Evolutionary conservation across 2,888 invertebrate species (phyloP), one percentile per base, ranked within the genome.

Genomic region (Aphidius colemani): DNA sequence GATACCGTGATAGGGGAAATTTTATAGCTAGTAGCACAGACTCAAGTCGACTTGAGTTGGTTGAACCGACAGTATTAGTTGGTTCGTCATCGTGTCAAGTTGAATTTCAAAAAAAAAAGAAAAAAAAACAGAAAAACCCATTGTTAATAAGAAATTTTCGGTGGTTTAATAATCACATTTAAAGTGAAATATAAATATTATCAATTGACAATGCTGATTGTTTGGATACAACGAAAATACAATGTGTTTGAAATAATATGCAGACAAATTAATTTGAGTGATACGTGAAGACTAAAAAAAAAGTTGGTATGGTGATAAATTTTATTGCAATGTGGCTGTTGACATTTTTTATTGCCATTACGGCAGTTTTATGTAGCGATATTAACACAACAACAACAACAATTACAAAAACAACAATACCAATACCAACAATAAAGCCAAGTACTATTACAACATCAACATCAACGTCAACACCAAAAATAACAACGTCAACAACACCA

Each of bases 341-440:
- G 74, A 72, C 72, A 65, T 70, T 81, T 64, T 72, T 79, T 70
- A 75, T 81, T 73, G 80, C 78, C 77, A 73, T 75, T 67, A 76
- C 77, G 79, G 80, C 80, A 76, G 77, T 78, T 72, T 74, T 61
- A 41, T 75, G 80, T 60, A 72, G 72, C 56, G 67, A 66, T 53
- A 64, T 18, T 41, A 44, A 63, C 57, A 62, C 50, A 13, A 9
- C 18, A 18, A 18, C 50, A 50, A 49, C 49, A 18, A 18, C 13
- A 18, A 18, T 18, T 18, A 18, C 13, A 18, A 44, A 63, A 59
- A 62, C 50, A 13, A 9, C 18, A 18, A 18, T 13, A 50, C 6
- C 11, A 49, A 49, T 11, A n/a, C 8, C 49, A 49, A 50, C 10
- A 50, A 30, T 30, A 30, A 30, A 3, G 5, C 30, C 30, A 30